These are phyloP conservation scores for Stegastes partitus DNA, from an alignment of 2,113 vertebrate species.

Conservation along the genomic window DNA sequence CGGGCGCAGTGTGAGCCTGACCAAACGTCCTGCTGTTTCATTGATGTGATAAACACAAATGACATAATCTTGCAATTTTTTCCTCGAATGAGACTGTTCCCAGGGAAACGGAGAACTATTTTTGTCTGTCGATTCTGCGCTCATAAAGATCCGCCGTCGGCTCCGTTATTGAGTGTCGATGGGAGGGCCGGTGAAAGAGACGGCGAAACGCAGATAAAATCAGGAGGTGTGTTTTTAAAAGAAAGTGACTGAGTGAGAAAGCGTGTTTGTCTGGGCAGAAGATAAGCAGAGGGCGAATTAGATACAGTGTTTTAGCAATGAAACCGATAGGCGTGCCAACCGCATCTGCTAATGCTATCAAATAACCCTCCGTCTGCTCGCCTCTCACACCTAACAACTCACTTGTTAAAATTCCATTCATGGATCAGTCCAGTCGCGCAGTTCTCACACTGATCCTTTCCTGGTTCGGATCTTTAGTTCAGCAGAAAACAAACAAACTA, in stretches of 20 bases:
- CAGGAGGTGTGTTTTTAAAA: not conserved
- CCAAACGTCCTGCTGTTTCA: conserved; percentile 56
- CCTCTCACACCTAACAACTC: conserved; percentile 35
- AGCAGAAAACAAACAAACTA: conserved; percentile 73
- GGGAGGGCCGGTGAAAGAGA: conserved; percentile 27
- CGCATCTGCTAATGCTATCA: conserved; percentile 45
- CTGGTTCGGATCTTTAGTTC: conserved; percentile 29
- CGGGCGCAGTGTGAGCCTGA: conserved; percentile 24
- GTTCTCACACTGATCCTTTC: conserved; percentile 52
- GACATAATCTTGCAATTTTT: conserved; percentile 49
- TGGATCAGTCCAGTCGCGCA: conserved; percentile 59
- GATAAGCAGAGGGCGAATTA: conserved; percentile 36
- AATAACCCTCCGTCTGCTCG: conserved; percentile 32
- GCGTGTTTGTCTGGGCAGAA: conserved; percentile 7
- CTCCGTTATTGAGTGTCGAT: conserved; percentile 2
- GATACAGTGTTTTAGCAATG: conserved; percentile 23
- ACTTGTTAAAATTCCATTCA: conserved; percentile 57
- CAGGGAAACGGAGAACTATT: conserved; percentile 52
- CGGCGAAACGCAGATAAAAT: conserved; percentile 4
- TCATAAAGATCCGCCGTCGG: conserved; percentile 3
- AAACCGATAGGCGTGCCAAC: conserved; percentile 27
- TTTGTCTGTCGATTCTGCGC: not conserved
- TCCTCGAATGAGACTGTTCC: conserved; percentile 42
- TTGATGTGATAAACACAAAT: conserved; percentile 38
- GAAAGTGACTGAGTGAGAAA: conserved; percentile 33